Conservation (phyloP, 1,140 invertebrate genomes). For the Hermetia illucens region DNA sequence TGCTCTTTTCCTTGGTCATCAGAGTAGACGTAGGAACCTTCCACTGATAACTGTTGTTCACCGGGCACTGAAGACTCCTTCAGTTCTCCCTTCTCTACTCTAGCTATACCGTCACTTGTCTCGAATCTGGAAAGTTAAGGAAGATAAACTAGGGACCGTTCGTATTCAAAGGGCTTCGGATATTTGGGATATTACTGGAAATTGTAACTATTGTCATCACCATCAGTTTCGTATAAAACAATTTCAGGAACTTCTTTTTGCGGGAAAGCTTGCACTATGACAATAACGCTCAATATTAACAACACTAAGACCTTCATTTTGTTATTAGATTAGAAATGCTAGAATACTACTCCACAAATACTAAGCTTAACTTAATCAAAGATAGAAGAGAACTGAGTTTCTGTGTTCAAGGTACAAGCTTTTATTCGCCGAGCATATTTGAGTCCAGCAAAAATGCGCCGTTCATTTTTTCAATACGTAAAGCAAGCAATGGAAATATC, state of each 20-base stretch:
- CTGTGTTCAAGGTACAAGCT: too few relatives aligned
- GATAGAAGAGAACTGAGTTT: too few relatives aligned
- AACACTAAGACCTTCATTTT: too few relatives aligned
- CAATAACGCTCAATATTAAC: too few relatives aligned
- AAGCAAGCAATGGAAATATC: too few relatives aligned
- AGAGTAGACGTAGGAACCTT: neutral
- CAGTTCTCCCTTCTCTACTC: neutral
- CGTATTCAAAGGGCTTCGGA: neutral
- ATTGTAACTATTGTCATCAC: neutral
- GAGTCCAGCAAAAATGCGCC: too few relatives aligned
- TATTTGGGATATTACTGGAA: neutral
- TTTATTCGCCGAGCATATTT: too few relatives aligned
- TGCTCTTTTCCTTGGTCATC: neutral
- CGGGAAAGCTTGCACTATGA: neutral
- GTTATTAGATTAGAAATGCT: too few relatives aligned
- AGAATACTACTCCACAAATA: too few relatives aligned
- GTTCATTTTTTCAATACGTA: too few relatives aligned
- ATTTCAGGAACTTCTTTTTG: conserved; percentile 1
- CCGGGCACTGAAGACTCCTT: neutral
- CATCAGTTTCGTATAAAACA: neutral
- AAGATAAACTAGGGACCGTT: too few relatives aligned
- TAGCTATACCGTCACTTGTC: conserved; percentile 2
- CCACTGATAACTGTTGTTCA: neutral
- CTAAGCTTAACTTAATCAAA: too few relatives aligned
- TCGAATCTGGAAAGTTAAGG: conserved; percentile 1